Evolutionary conservation across 1,140 invertebrate species (phyloP), one percentile per base, ranked within the genome.

Genomic region (Lasioglossum baleicum): DNA sequence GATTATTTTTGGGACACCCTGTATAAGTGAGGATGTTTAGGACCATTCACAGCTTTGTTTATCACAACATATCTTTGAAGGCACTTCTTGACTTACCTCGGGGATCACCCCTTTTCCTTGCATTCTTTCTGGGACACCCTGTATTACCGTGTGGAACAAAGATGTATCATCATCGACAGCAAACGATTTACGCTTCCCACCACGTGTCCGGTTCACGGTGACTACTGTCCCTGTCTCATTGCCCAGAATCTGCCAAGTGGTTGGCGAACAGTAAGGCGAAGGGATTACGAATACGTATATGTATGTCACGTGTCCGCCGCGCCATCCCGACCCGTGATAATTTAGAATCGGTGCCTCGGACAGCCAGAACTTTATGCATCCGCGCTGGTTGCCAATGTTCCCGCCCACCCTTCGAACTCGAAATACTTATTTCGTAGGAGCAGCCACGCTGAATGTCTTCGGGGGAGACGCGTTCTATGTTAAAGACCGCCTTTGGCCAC

Each of bases 301-400:
- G 74, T 69, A 86, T 85, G 74, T 77, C 70, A 65, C 68, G 69
- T 74, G 66, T 17, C 61, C 17, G 58, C 42, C 26, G 20, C 17
- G 58, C 42, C 26, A 13, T 40, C 20, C 40, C 26, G 40, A 40
- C 40, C 22, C 51, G 83, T 56, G 85, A 85, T 87, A 87, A 87
- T 87, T 87, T 87, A 86, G 75, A 85, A 79, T 85, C 75, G 77
- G 75, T 68, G 77, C 71, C 63, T 40, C 64, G 66, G 81, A 83
- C 81, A 80, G 81, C 42, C 63, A 22, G 68, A 60, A 79, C 73
- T 87, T 85, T 87, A 88, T 87, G 83, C 86, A 83, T 85, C 81
- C 42, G 11, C 69, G 65, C 51, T 58, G 67, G 40, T 76, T 88
- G 86, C 86, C 86, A 88, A 88, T 61, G 83, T 53, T 75, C 48